Base-by-base conservation (phyloP, 2,113 vertebrate species). In the Campylorhamphus procurvoides region DNA sequence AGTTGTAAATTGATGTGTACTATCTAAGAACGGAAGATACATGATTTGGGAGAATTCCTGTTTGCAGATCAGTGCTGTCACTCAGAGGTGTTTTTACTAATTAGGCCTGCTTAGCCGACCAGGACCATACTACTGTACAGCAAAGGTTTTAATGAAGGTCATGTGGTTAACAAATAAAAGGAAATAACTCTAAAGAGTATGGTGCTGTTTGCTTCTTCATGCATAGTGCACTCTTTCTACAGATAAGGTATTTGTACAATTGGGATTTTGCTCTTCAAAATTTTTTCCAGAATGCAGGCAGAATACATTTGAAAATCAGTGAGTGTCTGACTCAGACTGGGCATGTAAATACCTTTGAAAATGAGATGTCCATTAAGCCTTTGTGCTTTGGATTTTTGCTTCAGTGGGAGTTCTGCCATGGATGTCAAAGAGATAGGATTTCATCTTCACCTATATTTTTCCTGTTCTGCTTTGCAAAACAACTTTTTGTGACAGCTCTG, bases 361-460 rank as follows among this genome's bases (percentile, higher is more conserved):
- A 71, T 47, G 42, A 77, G 55, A 71, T 81, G 64, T 31, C 87
- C 27, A 8, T 91, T 95, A 82, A n/a, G 68, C 64, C 42, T 64
- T 44, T 64, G 25, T 84, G 60, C 29, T 89, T 95, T 44, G 28
- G 29, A 28, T 56, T 91, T 93, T 94, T 71, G 18, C 37, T 89
- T 82, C 69, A 71, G 59, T 89, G 31, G 49, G 81, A 87, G 39
- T 68, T 92, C 87, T 84, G 66, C 62, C 47, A 20, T n/a, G 29
- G n/a, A 27, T 84, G 47, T 90, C 74, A 84, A 68, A 37, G 62
- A 84, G 60, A 84, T 2, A 2, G 20, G n/a, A 28, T 91, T 92
- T 84, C 25, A 67, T 95, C 79, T 83, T 83, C 66, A 88, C 24
- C 68, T 88, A 4, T 93, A 23, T 83, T 85, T 93, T 95, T 83